Conservation (phyloP, 2,888 invertebrate genomes). For the Tipula unca region DNA sequence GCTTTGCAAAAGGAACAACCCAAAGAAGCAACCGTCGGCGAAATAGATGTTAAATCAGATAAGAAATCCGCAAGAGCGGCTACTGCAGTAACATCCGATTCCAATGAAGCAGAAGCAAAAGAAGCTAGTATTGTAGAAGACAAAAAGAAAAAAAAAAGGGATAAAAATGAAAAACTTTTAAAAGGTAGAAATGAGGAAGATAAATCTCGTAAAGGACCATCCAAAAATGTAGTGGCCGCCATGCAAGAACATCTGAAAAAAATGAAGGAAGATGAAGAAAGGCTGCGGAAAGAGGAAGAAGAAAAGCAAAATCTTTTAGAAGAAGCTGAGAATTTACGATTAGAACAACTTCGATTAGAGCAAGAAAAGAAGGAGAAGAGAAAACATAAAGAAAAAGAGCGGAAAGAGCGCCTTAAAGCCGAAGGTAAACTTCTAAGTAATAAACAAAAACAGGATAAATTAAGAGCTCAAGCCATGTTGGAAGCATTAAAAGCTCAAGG, state of each 20-base stretch:
- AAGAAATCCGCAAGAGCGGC: constrained; percentile 30
- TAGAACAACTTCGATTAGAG: constrained; percentile 70
- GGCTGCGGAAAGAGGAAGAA: constrained; percentile 60
- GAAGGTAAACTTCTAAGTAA: constrained; percentile 91
- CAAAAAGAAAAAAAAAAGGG: constrained; percentile 40
- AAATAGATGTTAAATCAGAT: constrained; percentile 73
- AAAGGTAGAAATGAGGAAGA: constrained; percentile 42
- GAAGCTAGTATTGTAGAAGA: constrained; percentile 59
- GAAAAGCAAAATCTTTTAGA: constrained; percentile 67
- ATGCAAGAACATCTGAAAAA: constrained; percentile 90
- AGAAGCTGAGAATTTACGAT: constrained; percentile 60
- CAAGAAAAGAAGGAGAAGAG: constrained; percentile 81
- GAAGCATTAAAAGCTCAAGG: constrained; percentile 86
- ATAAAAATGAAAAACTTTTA: constrained; percentile 41
- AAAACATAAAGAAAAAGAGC: constrained; percentile 87
- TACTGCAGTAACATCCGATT: constrained; percentile 25
- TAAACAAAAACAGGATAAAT: constrained; percentile 86
- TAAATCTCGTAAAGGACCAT: constrained; percentile 58
- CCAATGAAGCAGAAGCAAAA: constrained; percentile 26
- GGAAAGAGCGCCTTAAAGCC: constrained; percentile 87
- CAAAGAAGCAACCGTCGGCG: constrained; percentile 34
- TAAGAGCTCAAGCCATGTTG: constrained; percentile 79
- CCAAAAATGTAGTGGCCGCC: constrained; percentile 77
- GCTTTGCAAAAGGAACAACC: constrained; percentile 39
- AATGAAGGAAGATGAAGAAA: constrained; percentile 82